These are phyloP conservation scores for Medauroidea extradentata DNA, from an alignment of 1,140 invertebrate species.

Conservation along the genomic window DNA sequence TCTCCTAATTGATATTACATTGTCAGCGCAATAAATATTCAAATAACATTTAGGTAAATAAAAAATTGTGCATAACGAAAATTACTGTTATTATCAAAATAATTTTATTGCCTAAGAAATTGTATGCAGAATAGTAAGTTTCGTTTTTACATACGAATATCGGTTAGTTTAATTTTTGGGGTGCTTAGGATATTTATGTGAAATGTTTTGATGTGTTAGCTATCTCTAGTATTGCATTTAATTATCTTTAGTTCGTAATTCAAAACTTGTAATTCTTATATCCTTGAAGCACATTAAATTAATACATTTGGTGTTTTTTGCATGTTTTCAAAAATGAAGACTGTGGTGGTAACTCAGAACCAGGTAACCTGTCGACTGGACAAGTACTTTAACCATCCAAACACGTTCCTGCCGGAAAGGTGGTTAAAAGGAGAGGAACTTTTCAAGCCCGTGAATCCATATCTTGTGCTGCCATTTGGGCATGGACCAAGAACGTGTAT, in stretches of 20 bases:
- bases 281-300: no score
- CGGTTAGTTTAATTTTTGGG: neutral
- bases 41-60: no score
- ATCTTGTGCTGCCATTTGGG: slow-evolving; percentile 79
- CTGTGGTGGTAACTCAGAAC: slow-evolving; percentile 82
- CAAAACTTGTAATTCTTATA: no score
- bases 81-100: no score
- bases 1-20: no score
- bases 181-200: neutral
- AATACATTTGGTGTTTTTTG: no score
- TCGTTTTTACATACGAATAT: neutral
- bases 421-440: slow-evolving; percentile 56
- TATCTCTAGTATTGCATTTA: no score
- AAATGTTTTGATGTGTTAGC: neutral
- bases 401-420: slow-evolving; percentile 69
- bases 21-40: no score
- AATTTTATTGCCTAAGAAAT: no score
- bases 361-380: slow-evolving; percentile 67
- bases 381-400: slow-evolving; percentile 64
- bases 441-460: slow-evolving; percentile 63
- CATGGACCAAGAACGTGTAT: slow-evolving; percentile 85
- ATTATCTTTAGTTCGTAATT: no score
- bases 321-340: slow-evolving; percentile 51
- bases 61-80: no score
- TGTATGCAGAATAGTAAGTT: no score